A percentile compares a stretch with the other conserved stretches of the same genome.
These are phyloP conservation scores for Actinernus sp. DNA, from an alignment of 92 coral and sea anemone genomes.

Conservation along the genomic window DNA sequence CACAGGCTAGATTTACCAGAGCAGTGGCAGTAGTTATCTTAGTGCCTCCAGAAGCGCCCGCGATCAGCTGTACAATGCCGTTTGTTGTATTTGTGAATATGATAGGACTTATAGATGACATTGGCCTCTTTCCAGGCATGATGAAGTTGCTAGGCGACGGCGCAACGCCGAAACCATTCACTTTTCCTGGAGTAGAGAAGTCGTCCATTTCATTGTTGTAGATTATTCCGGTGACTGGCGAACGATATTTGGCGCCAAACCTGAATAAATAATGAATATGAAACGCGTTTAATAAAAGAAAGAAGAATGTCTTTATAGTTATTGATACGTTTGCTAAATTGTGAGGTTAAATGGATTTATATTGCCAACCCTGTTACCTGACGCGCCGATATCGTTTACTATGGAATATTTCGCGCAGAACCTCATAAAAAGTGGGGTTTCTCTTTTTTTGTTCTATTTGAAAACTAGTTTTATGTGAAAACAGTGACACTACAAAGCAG, in stretches of 20 bases:
- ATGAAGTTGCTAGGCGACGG: constrained; percentile 94
- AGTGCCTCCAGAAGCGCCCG: constrained; percentile 99
- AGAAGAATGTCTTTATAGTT: too few relatives aligned
- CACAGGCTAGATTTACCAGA: constrained; percentile 54
- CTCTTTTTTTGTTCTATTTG: too few relatives aligned
- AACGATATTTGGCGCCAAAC: constrained; percentile 93
- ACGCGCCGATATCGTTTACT: too few relatives aligned
- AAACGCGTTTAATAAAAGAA: too few relatives aligned
- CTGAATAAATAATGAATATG: constrained; percentile 32
- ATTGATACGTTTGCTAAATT: too few relatives aligned
- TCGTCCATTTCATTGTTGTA: constrained; percentile 98
- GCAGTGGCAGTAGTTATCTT: constrained; percentile 90
- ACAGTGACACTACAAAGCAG: too few relatives aligned
- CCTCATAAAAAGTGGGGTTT: too few relatives aligned
- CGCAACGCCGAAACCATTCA: constrained; percentile 67
- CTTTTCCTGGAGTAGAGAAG: constrained; percentile 91
- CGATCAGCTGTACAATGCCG: constrained; percentile 75
- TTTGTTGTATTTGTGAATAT: constrained; percentile 57
- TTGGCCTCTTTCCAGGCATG: constrained; percentile 90
- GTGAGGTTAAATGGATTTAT: too few relatives aligned
- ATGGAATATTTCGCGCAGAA: too few relatives aligned
- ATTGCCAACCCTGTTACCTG: too few relatives aligned
- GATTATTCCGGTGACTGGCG: constrained; percentile 85
- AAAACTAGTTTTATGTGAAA: too few relatives aligned
- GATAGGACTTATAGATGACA: constrained; percentile 92